Evolutionary conservation across 1,140 invertebrate genomes (phyloP).

Genomic region (Caenorhabditis brenneri): DNA sequence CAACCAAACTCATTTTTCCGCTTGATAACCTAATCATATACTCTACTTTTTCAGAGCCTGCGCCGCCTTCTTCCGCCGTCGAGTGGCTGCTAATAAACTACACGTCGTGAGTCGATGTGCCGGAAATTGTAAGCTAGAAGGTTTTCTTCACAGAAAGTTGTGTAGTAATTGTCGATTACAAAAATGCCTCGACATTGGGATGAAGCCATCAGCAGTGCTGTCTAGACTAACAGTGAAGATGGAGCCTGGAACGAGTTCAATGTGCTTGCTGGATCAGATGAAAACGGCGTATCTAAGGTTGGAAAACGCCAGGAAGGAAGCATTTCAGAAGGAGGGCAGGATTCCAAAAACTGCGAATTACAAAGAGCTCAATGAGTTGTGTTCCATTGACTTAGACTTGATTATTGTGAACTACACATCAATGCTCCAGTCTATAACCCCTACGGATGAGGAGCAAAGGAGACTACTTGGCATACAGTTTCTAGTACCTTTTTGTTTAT

Average conservation of each 20-base stretch:
- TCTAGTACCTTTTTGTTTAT: not conserved
- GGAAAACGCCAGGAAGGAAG: not conserved
- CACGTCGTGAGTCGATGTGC: not conserved
- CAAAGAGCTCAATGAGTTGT: not conserved
- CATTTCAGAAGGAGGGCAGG: not conserved
- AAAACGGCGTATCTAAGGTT: not conserved
- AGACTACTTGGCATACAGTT: not conserved
- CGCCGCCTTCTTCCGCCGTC: not conserved
- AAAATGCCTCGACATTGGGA: not conserved
- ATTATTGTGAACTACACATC: not conserved
- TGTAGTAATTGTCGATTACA: not conserved
- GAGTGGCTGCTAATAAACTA: not conserved
- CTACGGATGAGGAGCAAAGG: not conserved
- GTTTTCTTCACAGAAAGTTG: not conserved
- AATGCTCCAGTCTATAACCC: not conserved
- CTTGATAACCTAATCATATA: not conserved
- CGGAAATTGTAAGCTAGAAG: conserved; percentile 1
- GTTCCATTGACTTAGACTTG: not conserved
- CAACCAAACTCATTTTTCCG: not conserved
- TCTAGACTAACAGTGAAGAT: not conserved
- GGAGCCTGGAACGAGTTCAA: not conserved
- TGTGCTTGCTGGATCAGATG: not conserved
- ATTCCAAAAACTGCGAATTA: not conserved
- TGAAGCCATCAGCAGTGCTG: conserved; percentile 7
- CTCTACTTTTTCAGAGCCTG: not conserved